Evolutionary conservation across 2,797 vertebrate genomes (phyloP).

Genomic region (Simalia tracyae): DNA sequence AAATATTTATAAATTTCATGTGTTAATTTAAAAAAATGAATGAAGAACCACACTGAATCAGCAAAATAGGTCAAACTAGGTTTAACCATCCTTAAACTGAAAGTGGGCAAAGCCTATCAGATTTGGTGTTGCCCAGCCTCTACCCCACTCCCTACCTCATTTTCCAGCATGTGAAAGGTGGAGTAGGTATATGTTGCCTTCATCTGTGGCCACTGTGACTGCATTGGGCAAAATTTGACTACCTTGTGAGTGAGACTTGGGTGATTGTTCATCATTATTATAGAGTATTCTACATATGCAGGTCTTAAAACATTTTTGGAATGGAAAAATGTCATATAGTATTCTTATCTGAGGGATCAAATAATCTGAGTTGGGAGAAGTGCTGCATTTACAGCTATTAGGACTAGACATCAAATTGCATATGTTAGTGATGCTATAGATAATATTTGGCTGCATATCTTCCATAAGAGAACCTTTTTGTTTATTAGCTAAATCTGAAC

Average conservation of each 20-base stretch:
- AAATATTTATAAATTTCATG: not conserved
- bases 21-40: not conserved
- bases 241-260: not conserved
- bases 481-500: not conserved
- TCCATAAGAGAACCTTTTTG: not conserved
- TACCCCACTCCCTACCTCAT: not conserved
- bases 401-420: not conserved
- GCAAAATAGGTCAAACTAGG: not conserved
- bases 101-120: not conserved
- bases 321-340: not conserved
- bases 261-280: not conserved
- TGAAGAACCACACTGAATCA: not conserved
- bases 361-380: not conserved
- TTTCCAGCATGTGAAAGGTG: not conserved
- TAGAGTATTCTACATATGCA: fast-evolving
- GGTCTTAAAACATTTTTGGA: not conserved
- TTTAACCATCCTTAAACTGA: not conserved
- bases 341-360: not conserved
- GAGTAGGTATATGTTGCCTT: not conserved
- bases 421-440: not conserved
- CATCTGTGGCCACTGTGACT: not conserved
- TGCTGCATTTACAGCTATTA: slow-evolving; percentile 25
- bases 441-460: not conserved
- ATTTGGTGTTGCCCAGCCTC: not conserved
- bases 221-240: not conserved